A percentile compares a stretch with the other conserved stretches of the same genome.
Conservation (phyloP, 1,140 invertebrate genomes). For the Drosophila erecta region DNA sequence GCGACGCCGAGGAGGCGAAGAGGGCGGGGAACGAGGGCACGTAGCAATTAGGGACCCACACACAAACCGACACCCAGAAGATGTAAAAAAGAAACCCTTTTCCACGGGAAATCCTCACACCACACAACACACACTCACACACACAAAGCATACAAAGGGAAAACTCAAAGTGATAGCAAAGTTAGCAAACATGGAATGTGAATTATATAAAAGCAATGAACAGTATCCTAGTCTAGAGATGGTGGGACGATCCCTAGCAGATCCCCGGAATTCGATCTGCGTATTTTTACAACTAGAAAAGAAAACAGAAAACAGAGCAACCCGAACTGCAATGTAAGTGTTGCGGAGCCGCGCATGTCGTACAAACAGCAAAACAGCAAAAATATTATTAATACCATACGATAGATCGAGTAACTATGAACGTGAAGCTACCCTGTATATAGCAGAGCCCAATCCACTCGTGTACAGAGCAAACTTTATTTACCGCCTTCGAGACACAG, state of each 20-base stretch:
- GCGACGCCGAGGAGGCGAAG: constrained; percentile 32
- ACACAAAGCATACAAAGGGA: constrained; percentile 50
- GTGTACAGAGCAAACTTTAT: constrained; percentile 64
- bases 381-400: constrained; percentile 13
- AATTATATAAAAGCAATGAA: constrained; percentile 84
- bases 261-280: constrained; percentile 49
- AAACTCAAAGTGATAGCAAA: constrained; percentile 83
- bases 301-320: constrained; percentile 5
- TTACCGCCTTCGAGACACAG: constrained; percentile 68
- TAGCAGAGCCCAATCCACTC: constrained; percentile 37
- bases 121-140: constrained; percentile 11
- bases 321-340: constrained; percentile 23
- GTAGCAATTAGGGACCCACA: constrained; percentile 76
- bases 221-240: constrained; percentile 81
- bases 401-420: neutral
- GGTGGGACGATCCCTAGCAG: constrained; percentile 23
- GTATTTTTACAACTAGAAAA: constrained; percentile 68
- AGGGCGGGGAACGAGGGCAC: constrained; percentile 62
- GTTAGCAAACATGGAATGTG: constrained; percentile 83
- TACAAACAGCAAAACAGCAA: constrained; percentile 41
- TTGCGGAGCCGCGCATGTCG: constrained; percentile 53
- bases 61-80: constrained; percentile 57
- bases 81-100: constrained; percentile 22
- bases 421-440: constrained; percentile 23
- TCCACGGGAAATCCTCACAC: constrained; percentile 25